Evolutionary conservation across 2,113 vertebrate genomes (phyloP), one percentile per base, ranked within the genome.

Genomic region (Ginglymostoma cirratum): DNA sequence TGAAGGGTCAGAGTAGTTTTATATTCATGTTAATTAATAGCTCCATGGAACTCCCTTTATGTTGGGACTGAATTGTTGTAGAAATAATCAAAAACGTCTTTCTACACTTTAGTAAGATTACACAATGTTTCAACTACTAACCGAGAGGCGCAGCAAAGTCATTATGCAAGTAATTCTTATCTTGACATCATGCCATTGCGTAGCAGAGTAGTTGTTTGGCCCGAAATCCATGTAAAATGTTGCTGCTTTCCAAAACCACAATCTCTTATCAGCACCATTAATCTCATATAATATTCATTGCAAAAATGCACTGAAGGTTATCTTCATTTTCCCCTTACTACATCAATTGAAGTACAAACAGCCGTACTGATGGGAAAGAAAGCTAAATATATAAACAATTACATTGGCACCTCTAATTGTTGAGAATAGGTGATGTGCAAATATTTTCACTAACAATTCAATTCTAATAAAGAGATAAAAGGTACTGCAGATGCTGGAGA

Each of bases 271-370:
- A 67, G 89, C 34, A 93, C 19, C 5, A 93, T 66, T 92, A 61
- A 93, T 61, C 89, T 66, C 61, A 93, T 80, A 15, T 55, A 92
- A 93, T 93, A 93, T 66, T 93, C 66, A 65, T 42, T 23, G 61
- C 34, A 34, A 93, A n/a, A 93, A 66, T 92, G 89, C 55, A 7
- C 24, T 65, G 14, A 2, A 90, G 52, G 10, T 90, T 90, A 87
- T 55, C 24, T 83, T 55, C 10, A 61, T 65, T 86, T 45, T 17
- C 19, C 19, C 45, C 42, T 86, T 86, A 55, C 14, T 86, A 55
- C 14, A 55, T 48, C 48, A 89, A 89, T 55, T 55, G 0, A 12
- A 86, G 42, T 38, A 17, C 3, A 45, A 45, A 27, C 3, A 55
- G 24, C 5, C 42, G 3, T 61, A 90, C 3, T n/a, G 30, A n/a